Percentiles rank a stretch among this genome's conserved stretches.
Evolutionary conservation across 2,888 invertebrate genomes (phyloP).

Genomic region (Trypoxylon attenuatum): DNA sequence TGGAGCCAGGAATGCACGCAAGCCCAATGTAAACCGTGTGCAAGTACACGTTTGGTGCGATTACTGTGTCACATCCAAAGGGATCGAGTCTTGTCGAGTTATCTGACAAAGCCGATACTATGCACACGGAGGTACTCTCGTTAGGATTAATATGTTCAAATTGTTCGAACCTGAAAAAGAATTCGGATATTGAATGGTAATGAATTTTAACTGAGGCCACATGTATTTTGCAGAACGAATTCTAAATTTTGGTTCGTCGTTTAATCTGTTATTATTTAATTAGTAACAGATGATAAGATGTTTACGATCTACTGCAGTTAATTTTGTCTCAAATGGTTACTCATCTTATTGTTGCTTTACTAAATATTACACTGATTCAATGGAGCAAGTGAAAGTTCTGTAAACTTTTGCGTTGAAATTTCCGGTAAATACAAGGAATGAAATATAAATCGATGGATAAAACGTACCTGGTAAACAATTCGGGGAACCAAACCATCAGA

Average conservation of each 20-base stretch:
- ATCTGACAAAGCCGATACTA: conserved; percentile 80
- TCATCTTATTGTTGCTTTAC: neutral
- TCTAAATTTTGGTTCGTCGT: neutral
- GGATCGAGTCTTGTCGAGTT: conserved; percentile 71
- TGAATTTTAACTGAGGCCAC: no score
- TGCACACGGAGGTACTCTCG: conserved; percentile 84
- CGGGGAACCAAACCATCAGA: conserved; percentile 94
- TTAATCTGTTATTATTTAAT: neutral
- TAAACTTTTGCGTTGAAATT: no score
- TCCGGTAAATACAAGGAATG: no score
- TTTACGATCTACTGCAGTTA: neutral
- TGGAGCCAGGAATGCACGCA: conserved; percentile 87
- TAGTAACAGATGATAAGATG: neutral
- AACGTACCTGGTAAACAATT: conserved; percentile 79
- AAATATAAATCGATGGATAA: no score
- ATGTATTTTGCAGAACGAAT: no score
- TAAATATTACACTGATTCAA: neutral
- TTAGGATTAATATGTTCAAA: conserved; percentile 82
- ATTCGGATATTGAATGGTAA: neutral
- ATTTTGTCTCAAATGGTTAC: neutral
- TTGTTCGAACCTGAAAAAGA: conserved; percentile 82
- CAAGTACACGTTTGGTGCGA: conserved; percentile 82
- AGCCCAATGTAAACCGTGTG: conserved; percentile 88
- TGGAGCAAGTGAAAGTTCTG: neutral
- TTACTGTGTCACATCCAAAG: conserved; percentile 80